phyloP scores from a whole-genome alignment of 2,113 vertebrate genomes.

The Clinocottus analis region DNA sequence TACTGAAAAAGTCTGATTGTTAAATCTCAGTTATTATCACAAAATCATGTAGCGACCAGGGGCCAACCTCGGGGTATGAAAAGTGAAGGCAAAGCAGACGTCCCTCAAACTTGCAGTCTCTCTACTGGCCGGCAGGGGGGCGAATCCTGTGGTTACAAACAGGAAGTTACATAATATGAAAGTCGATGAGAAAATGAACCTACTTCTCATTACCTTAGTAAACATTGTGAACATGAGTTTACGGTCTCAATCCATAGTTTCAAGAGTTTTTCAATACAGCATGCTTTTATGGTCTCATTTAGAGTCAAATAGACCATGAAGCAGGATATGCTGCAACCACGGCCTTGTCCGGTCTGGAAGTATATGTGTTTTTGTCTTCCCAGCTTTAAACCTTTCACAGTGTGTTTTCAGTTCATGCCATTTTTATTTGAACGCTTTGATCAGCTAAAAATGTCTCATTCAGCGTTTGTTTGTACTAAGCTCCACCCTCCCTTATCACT shows the following conservation, averaged over 20 bases:
- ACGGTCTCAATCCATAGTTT: not conserved
- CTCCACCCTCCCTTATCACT: not conserved
- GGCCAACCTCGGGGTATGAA: too few species aligned
- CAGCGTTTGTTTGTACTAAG: not conserved
- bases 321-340: not conserved
- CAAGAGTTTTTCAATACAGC: not conserved
- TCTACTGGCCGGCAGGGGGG: not conserved
- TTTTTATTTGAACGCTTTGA: not conserved
- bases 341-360: not conserved
- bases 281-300: not conserved
- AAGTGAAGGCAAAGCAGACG: not conserved
- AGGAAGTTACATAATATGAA: too few species aligned
- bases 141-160: not conserved
- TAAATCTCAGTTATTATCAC: too few species aligned
- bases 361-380: not conserved
- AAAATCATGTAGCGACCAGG: too few species aligned
- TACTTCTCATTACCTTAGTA: not conserved
- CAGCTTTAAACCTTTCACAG: not conserved
- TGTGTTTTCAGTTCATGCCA: not conserved
- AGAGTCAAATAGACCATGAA: not conserved
- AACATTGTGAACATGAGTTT: not conserved
- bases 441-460: not conserved
- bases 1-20: too few species aligned
- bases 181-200: not conserved
- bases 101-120: not conserved